Evolutionary conservation across 2,888 invertebrate genomes (phyloP), one percentile per base, ranked within the genome.

Genomic region (Pseudococcus jackbeardsleyi): DNA sequence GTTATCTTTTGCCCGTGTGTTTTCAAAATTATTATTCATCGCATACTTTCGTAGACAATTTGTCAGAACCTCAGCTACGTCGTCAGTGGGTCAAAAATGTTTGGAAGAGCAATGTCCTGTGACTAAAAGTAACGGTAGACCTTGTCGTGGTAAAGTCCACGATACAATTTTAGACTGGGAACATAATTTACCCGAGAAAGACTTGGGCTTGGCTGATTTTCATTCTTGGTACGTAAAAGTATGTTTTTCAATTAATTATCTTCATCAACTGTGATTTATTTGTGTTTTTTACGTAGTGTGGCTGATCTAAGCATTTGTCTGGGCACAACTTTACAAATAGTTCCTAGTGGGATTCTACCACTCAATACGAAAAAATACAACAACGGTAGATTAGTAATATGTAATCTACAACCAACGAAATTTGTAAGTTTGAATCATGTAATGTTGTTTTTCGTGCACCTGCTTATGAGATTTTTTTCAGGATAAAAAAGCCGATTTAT

Each of bases 111-210:
- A 93, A 54, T 95, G 96, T 90, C 94, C 94, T 64, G 94, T 94
- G 11, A 93, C 94, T 33, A 93, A 92, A 90, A 92, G 92, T 87
- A 92, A 93, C 77, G 93, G 93, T 42, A 94, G 96, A n/a, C 93
- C 93, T n/a, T 98, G 98, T 91, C 94, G 99, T 84, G 98, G 99
- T 0, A 94, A 95, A 90, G 92, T 99, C 88, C 93, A 95, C 90
- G 99, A 99, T 91, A 97, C 96, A 17, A 96, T 99, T 89, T 93
- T 99, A 68, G 99, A 99, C 92, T 99, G 99, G 99, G 99, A 99
- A 91, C 96, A 97, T 91, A 95, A 95, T 91, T 93, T 99, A 89
- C 99, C 99, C 0, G 95, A 96, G 90, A 94, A 94, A 90, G 98
- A 98, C 91, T 92, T 98, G 42, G 93, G 95, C 87, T 93, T 96